Base-by-base conservation (phyloP, 2,797 vertebrate genomes). In the Myripristis murdjan region DNA sequence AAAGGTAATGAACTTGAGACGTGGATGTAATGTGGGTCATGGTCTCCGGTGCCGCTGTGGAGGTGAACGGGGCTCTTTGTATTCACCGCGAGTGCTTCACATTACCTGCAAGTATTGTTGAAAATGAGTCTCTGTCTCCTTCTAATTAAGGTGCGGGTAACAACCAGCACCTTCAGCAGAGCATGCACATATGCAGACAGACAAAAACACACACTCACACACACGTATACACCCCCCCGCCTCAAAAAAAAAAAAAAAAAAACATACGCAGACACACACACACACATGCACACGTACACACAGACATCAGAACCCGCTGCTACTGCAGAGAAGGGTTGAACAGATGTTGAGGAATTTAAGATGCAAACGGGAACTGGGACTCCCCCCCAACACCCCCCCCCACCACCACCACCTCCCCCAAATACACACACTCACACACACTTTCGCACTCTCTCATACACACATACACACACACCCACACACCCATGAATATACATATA, bases 271-370 rank as follows among this genome's bases (percentile, higher is more conserved):
- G 61, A 54, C 52, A 52, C 23, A 48, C 20, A 49, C 66, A 51
- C 46, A 69, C 56, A 43, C 35, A n/a, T 33, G 57, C 43, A 35
- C 54, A 55, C 15, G 23, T 6, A 66, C 83, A 71, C 67, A 79
- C 67, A 68, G 28, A 81, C 84, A 87, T 83, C 82, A 81, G 87
- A 86, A 86, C 82, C 87, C 67, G 62, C 84, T 82, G 79, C 87
- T 91, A 75, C 84, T 65, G 75, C 76, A 37, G 82, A 87, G 82
- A 88, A 81, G 90, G 88, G 84, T 75, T 89, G 95, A 96, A 95
- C 96, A 97, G 95, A 97, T 96, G 95, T 96, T 95, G 93, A 92
- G 95, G 95, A 96, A 97, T 97, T 95, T 95, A 95, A 95, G 94
- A 95, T 95, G 93, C 94, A 93, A 91, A 89, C 89, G 82, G 85